Evolutionary conservation across 1,140 invertebrate genomes (phyloP).

Genomic region (Aphelinus atriplicis): DNA sequence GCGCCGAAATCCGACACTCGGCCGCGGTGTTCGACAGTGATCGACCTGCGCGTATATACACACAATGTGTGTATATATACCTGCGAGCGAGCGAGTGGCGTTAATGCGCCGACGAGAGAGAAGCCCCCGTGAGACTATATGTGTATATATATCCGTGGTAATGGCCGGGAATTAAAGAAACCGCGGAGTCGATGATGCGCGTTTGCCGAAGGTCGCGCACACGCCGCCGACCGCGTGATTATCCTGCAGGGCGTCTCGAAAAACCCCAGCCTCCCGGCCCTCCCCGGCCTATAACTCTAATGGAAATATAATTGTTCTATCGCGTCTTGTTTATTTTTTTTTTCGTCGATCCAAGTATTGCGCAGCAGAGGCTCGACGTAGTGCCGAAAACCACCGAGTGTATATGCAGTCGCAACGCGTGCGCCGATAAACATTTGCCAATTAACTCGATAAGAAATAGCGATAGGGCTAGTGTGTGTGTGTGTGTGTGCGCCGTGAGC

Average conservation of each 20-base stretch:
- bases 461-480: too few species aligned
- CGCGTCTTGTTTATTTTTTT: neutral
- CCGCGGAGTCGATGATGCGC: conserved; percentile 48
- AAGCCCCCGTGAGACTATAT: too few species aligned
- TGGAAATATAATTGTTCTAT: conserved; percentile 55
- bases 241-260: conserved; percentile 48
- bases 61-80: neutral
- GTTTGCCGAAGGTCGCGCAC: neutral
- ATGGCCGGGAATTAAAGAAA: conserved; percentile 52
- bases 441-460: too few species aligned
- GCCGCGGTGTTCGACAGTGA: conserved; percentile 13
- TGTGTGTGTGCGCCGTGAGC: neutral
- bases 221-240: conserved; percentile 43
- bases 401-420: neutral
- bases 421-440: too few species aligned
- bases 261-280: conserved; percentile 8
- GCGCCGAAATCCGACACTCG: conserved; percentile 16
- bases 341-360: neutral
- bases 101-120: conserved; percentile 9
- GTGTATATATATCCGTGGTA: conserved; percentile 41
- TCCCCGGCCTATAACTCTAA: conserved; percentile 29
- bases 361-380: neutral
- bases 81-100: neutral
- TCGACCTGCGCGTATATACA: conserved; percentile 15
- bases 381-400: conserved; percentile 1